A percentile compares a stretch with the other conserved stretches of the same genome.
Evolutionary conservation across 2,113 vertebrate species (phyloP).

Genomic region (Myotis yumanensis): DNA sequence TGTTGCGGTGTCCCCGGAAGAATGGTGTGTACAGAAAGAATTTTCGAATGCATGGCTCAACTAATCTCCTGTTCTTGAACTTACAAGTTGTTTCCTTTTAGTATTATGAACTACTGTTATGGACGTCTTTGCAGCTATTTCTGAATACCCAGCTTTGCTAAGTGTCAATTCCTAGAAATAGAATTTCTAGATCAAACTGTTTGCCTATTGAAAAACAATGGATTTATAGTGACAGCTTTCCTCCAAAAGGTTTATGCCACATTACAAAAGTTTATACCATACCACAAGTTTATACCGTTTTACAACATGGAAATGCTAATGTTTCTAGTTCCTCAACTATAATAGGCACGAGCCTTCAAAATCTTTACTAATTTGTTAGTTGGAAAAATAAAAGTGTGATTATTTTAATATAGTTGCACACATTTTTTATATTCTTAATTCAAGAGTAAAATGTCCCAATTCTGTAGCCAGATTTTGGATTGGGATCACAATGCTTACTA

Average conservation of each 20-base stretch:
- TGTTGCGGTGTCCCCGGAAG: not conserved
- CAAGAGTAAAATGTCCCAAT: not conserved
- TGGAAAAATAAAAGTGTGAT: not conserved
- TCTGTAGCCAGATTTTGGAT: not conserved
- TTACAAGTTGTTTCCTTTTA: not conserved
- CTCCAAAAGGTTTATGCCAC: not conserved
- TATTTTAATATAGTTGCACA: not conserved
- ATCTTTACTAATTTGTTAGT: not conserved
- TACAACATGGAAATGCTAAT: not conserved
- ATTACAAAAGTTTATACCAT: not conserved
- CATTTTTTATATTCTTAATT: conserved; percentile 11
- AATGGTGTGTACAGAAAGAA: not conserved
- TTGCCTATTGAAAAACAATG: not conserved
- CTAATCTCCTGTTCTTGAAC: not conserved
- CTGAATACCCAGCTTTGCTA: not conserved
- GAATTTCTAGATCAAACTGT: not conserved
- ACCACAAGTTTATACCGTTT: not conserved
- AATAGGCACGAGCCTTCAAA: not conserved
- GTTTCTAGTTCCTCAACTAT: not conserved
- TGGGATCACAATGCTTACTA: not conserved
- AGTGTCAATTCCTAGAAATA: not conserved
- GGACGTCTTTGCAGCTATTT: not conserved
- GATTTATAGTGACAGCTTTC: not conserved
- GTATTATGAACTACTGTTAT: not conserved
- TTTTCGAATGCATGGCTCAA: not conserved